These are phyloP conservation scores for Heliopora coerulea DNA, from an alignment of 92 coral and sea anemone species.

Conservation along the genomic window DNA sequence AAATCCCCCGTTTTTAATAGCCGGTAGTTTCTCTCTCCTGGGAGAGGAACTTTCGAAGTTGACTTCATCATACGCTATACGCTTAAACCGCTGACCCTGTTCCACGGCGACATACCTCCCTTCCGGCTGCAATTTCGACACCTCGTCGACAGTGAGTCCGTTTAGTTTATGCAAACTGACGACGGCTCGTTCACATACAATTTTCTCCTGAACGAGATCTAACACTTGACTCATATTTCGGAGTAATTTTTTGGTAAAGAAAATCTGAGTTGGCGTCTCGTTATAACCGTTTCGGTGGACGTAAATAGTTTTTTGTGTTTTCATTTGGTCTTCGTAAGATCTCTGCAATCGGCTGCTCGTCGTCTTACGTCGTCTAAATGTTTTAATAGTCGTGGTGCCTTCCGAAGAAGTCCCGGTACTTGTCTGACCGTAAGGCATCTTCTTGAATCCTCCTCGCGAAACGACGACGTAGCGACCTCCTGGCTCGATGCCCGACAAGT, in stretches of 20 bases:
- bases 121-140: slow-evolving; percentile 12
- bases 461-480: slow-evolving; percentile 36
- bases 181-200: slow-evolving; percentile 12
- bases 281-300: slow-evolving; percentile 13
- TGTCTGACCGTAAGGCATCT: slow-evolving; percentile 6
- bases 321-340: slow-evolving; percentile 24
- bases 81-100: slow-evolving; percentile 21
- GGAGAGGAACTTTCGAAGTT: neutral
- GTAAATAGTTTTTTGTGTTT: slow-evolving; percentile 24
- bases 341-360: slow-evolving; percentile 5
- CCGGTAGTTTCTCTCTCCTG: slow-evolving; percentile 29
- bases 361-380: neutral
- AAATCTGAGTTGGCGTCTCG: slow-evolving; percentile 5
- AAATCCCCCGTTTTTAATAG: neutral
- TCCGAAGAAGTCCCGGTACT: neutral
- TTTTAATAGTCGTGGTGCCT: slow-evolving; percentile 1
- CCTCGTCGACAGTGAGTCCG: slow-evolving; percentile 20
- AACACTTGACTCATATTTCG: slow-evolving; percentile 21
- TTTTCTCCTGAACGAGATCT: slow-evolving; percentile 15
- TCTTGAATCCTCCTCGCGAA: slow-evolving; percentile 13
- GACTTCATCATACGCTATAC: slow-evolving; percentile 2
- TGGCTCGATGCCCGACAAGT: slow-evolving; percentile 10
- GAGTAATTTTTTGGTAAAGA: slow-evolving; percentile 8
- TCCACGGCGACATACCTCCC: slow-evolving; percentile 35
- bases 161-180: slow-evolving; percentile 36